A percentile compares a stretch with the other conserved stretches of the same genome.
These are phyloP conservation scores for Numenius phaeopus DNA, from an alignment of 2,797 vertebrate genomes.

Conservation along the genomic window DNA sequence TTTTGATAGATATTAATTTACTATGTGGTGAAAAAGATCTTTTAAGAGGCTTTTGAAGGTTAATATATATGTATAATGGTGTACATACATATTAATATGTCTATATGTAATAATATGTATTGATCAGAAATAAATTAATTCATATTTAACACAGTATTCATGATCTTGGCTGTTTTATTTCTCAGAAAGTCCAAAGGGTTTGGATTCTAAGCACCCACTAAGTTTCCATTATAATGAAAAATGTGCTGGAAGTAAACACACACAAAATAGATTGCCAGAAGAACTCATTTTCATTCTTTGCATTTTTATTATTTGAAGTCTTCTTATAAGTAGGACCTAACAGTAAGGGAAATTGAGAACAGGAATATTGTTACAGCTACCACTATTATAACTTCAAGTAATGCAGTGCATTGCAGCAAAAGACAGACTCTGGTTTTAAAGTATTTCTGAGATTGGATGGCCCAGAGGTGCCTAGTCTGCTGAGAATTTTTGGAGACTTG, in stretches of 20 bases:
- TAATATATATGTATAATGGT: fast-evolving
- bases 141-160: background rate
- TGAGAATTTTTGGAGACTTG: background rate
- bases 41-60: background rate
- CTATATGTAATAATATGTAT: background rate
- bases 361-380: background rate
- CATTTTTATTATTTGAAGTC: background rate
- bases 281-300: background rate
- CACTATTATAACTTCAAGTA: background rate
- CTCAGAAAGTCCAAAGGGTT: background rate
- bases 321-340: background rate
- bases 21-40: background rate
- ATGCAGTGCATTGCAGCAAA: background rate
- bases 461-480: background rate
- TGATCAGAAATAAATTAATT: background rate
- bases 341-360: background rate
- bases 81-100: background rate
- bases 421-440: background rate
- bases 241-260: background rate
- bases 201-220: background rate
- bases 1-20: background rate
- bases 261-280: background rate
- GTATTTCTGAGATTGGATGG: background rate
- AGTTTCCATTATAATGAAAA: background rate
- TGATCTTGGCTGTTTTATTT: background rate